Evolutionary conservation across 2,888 invertebrate species (phyloP), one percentile per base, ranked within the genome.

Genomic region (Cheilosia variabilis): DNA sequence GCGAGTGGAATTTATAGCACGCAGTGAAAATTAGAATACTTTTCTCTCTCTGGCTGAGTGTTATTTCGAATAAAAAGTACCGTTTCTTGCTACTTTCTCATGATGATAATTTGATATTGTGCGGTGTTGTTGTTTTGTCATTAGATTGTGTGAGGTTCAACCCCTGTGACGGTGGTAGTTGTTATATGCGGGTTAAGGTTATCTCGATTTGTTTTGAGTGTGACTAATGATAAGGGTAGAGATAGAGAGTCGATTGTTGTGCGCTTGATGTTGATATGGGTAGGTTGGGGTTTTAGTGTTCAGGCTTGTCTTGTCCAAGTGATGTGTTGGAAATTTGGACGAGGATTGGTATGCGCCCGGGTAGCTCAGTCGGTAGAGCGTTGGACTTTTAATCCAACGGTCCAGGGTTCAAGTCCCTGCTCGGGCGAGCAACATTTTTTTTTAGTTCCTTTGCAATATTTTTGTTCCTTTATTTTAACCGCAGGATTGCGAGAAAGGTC

Each of bases 341-440:
- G 5, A 27, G 0, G 37, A 19, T 4, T 24, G 17, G 0, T 17
- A 69, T 34, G 34, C 34, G 55, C 55, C 57, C 89, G 89, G 89
- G 89, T 89, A 89, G 89, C 89, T 90, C 89, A 89, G 89, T 89
- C 89, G 89, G 89, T 89, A 90, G 89, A 89, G 89, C 89, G 89
- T 90, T 89, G 89, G 89, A 90, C 89, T 89, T 89, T 89, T 89
- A 89, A 89, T 89, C 89, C 89, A 89, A 89, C 88, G 89, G 89
- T 89, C 89, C 89, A 89, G 89, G 89, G 89, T 89, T 89, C 89
- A 89, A 90, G 89, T 90, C 89, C 89, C 89, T 89, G 89, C 89
- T 90, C 89, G 89, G 89, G 89, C 89, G 89, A 79, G 7, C 13
- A 45, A 2, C 4, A 45, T 37, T 79, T 88, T 87, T 88, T 88